A percentile compares a stretch with the other conserved stretches of the same genome.
phyloP scores from a whole-genome alignment of 2,113 vertebrate species.

The Sinocyclocheilus anophthalmus region DNA sequence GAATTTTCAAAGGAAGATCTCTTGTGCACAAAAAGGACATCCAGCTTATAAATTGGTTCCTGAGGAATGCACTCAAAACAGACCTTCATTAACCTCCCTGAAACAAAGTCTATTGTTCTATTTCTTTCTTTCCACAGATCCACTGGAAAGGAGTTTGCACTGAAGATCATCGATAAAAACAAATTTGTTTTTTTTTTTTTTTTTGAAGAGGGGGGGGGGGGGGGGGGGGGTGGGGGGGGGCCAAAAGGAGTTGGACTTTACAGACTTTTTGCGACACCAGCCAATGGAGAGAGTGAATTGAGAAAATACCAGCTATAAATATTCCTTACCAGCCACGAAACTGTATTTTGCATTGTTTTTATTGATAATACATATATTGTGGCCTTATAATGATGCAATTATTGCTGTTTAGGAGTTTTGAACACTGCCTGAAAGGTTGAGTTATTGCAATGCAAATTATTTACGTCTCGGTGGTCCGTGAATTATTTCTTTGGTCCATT shows the following conservation, averaged over 20 bases:
- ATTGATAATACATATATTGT: neutral
- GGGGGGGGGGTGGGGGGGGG: too few relatives aligned
- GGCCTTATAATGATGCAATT: neutral
- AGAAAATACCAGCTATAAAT: neutral
- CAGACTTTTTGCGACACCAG: neutral
- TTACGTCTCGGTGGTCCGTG: slow-evolving; percentile 29
- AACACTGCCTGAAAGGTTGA: neutral
- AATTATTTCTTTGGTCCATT: slow-evolving; percentile 37
- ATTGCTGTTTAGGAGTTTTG: neutral
- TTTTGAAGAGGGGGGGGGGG: too few relatives aligned
- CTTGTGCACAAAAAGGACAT: neutral
- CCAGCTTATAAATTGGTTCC: neutral
- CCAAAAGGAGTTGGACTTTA: slow-evolving; percentile 79
- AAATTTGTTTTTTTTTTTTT: too few relatives aligned
- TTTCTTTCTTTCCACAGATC: slow-evolving; percentile 74
- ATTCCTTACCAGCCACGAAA: neutral
- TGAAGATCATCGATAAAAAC: slow-evolving; percentile 98
- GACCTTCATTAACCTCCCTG: neutral
- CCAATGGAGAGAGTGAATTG: neutral
- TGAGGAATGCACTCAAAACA: neutral
- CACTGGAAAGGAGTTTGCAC: slow-evolving; percentile 93
- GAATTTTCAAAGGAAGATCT: neutral
- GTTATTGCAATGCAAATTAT: slow-evolving; percentile 52
- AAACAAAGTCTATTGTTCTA: slow-evolving; percentile 39
- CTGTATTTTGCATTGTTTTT: neutral